Base-by-base conservation (phyloP, 1,140 invertebrate genomes). In the Philopotamus ludificatus region DNA sequence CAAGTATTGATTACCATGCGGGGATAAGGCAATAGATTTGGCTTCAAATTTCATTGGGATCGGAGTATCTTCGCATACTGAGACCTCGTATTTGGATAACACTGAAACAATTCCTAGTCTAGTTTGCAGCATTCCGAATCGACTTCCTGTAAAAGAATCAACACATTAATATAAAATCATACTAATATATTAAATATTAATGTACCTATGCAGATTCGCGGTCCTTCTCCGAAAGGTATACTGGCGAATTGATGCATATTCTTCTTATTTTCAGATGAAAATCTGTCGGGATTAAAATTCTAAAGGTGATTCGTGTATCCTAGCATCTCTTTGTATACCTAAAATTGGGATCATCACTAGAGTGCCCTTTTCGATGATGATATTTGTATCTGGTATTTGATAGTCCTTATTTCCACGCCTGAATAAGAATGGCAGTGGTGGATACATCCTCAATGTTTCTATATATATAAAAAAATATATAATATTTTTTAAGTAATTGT, bases 401-500 rank as follows among this genome's bases (percentile, higher is more conserved):
- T 82, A 85, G 12, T 84, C 79, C 55, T 84, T 81, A 1, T 76
- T 81, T 34, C 84, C 83, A 34, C 75, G 66, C 39, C 87, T 76
- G 64, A 82, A 83, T 0, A 88, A 71, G 23, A 83, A 74, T 1
- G 81, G 77, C 55, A 86, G 72, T 0, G 85, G 81, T 45, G 88
- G 86, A 73, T 86, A 84, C 66, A 83, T 83, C 16, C 88, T 79
- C 66, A 89, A 74, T 1, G 87, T 85, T 80, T 89, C 87, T 83
- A 12, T 10, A 47, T 47, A 21, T 39, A 25, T 25, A 57, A 39
- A 55, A 16, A 47, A 9, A n/a, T 47, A 47, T 7, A 9, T 47
- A 16, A 4, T 9, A 47, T 8, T 18, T 15, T 4, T 4, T 22
- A 9, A 25, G 10, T 7, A 20, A 22, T 25, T 9, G 25, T 8